Evolutionary conservation across 2,797 vertebrate genomes (phyloP).

Genomic region (Natrix natrix): DNA sequence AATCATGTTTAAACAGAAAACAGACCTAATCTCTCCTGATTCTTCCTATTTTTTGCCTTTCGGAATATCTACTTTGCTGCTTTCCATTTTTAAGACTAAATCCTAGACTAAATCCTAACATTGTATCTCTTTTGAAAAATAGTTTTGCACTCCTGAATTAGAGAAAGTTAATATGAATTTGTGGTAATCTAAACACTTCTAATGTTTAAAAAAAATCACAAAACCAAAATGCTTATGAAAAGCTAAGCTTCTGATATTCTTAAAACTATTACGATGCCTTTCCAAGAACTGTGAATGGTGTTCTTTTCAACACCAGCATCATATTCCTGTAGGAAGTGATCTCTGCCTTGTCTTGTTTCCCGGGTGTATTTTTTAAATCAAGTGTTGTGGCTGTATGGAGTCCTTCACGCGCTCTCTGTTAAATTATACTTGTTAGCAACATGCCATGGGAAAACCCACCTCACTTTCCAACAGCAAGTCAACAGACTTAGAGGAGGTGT

Average conservation of each 20-base stretch:
- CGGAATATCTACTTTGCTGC: neutral
- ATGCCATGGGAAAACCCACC: neutral
- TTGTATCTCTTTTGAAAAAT: neutral
- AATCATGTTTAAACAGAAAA: neutral
- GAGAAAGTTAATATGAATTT: neutral
- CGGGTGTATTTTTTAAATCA: constrained; percentile 42
- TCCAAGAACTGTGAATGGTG: neutral
- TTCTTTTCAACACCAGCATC: neutral
- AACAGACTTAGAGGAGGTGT: neutral
- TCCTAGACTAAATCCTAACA: neutral
- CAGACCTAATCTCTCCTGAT: neutral
- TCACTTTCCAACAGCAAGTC: constrained; percentile 31
- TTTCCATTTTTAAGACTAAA: neutral
- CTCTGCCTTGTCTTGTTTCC: constrained; percentile 39
- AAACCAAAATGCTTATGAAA: constrained; percentile 13
- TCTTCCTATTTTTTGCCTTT: neutral
- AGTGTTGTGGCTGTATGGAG: constrained; percentile 33
- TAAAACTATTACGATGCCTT: neutral
- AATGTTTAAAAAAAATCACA: neutral
- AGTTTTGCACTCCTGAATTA: neutral
- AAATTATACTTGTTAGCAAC: constrained; percentile 26
- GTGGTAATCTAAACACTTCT: neutral
- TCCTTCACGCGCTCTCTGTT: constrained; percentile 11
- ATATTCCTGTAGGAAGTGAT: constrained; percentile 49
- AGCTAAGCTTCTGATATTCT: constrained; percentile 12